Evolutionary conservation across 2,797 vertebrate species (phyloP), one percentile per base, ranked within the genome.

Genomic region (Atherinosoma microstoma): DNA sequence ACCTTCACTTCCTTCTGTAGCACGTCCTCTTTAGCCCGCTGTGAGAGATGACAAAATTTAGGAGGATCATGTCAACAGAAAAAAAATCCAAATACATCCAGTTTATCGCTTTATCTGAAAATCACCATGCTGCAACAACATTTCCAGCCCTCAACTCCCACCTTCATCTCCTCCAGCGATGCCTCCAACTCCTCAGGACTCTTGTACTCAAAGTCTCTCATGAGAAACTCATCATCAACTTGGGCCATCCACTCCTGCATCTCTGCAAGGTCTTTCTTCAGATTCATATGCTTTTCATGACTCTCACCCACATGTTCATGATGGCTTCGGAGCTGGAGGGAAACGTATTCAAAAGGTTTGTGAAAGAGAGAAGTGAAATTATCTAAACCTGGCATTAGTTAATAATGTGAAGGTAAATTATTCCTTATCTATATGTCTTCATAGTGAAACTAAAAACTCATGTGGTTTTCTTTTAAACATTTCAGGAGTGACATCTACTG

Each of bases 11-110:
- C 98, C 72, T 99, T 99, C 95, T 99, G 98, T 38, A 98, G 75
- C 93, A 99, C 98, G n/a, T 99, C 98, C 94, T 99, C 98, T 92
- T 97, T 97, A 0, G 97, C 98, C 83, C 97, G 96, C 98, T 99
- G 92, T 20, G 63, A 85, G 2, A 76, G 18, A 64, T 0, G 4
- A 59, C 2, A 10, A 27, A 18, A 58, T 42, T 49, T 22, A 30
- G n/a, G 24, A 30, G n/a, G 24, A 27, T 29, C 36, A 4, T 8
- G 9, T 42, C 12, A 45, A 64, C 2, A 6, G 5, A 22, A 18
- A 30, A 15, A 5, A n/a, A 18, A 67, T 22, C 22, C 8, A 13
- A 11, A 34, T 4, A 0, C 10, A 22, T 20, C 27, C 5, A 27
- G 20, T 22, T 2, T 38, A n/a, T 40, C 1, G 3, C 12, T 58